Evolutionary conservation across 2,113 vertebrate genomes (phyloP).

Genomic region (Hydrochoerus hydrochaeris): DNA sequence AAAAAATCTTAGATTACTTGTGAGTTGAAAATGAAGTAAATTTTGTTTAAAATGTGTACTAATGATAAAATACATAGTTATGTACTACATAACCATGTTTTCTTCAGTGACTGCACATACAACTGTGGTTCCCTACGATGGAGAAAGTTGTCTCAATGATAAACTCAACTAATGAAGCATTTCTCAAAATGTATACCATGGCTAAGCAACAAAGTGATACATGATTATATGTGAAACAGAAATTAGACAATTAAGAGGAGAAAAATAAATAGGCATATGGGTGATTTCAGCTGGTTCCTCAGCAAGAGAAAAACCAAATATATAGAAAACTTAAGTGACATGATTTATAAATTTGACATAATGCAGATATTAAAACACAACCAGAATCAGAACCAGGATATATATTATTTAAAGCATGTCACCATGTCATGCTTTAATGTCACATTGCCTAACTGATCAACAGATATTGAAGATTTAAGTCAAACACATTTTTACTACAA

Average conservation of each 20-base stretch:
- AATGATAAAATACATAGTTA: neutral
- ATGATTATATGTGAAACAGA: neutral
- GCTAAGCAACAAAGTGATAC: neutral
- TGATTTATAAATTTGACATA: neutral
- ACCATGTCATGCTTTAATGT: neutral
- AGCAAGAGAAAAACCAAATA: neutral
- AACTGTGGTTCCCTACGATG: neutral
- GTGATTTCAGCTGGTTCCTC: neutral
- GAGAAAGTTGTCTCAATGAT: neutral
- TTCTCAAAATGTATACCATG: neutral
- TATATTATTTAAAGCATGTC: neutral
- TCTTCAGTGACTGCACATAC: neutral
- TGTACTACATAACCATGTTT: neutral
- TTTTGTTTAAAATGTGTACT: neutral
- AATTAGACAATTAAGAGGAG: neutral
- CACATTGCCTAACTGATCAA: neutral
- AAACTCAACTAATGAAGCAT: neutral
- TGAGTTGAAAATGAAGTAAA: neutral
- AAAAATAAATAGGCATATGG: neutral
- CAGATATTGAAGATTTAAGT: conserved; percentile 17
- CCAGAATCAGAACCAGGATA: neutral
- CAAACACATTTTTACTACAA: neutral
- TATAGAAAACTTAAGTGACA: neutral
- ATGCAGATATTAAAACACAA: neutral
- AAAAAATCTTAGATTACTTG: neutral